Evolutionary conservation across 2,113 vertebrate genomes (phyloP), one percentile per base, ranked within the genome.

Genomic region (Muntiacus muntjak): DNA sequence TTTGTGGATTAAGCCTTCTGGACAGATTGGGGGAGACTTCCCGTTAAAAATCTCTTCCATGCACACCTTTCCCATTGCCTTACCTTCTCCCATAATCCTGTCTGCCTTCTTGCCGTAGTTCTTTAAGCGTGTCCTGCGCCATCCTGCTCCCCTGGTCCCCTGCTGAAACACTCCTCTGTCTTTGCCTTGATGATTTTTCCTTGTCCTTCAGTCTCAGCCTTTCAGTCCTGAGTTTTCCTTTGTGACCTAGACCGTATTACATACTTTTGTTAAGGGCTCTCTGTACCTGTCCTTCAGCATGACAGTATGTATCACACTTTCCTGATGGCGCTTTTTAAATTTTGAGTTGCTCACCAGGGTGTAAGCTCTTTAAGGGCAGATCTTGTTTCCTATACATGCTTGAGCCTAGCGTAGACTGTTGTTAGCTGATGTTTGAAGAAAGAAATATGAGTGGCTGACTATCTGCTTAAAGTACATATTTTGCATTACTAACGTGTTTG

Each of bases 231-330:
- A 82, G 40, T 28, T 30, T 62, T n/a, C 33, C 28, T 36, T 54
- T 4, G 9, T 11, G 33, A 52, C 55, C 16, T 1, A 19, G n/a
- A 47, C 71, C 2, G 0, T 16, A 15, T 11, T 0, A 0, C 5
- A 0, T 84, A 9, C 25, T 62, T 4, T 47, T 36, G 10, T 33
- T 4, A 30, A 28, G 92, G n/a, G 23, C 85, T 81, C 7, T 89
- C 30, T 5, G 45, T 7, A 26, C 47, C n/a, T 36, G 74, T 50
- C 5, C 40, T 52, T 67, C 15, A 5, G 1, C 2, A 7, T 1
- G 58, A 33, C 36, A 47, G 50, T 25, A 1, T 4, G 50, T 25
- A 25, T 40, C 26, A 21, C 1, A 4, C 30, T 87, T 82, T 52
- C 50, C 25, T 23, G 74, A 74, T 30, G 71, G 33, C 23, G 28